These are phyloP conservation scores for Paedocypris sp. DNA, from an alignment of 2,113 vertebrate species.

Conservation along the genomic window DNA sequence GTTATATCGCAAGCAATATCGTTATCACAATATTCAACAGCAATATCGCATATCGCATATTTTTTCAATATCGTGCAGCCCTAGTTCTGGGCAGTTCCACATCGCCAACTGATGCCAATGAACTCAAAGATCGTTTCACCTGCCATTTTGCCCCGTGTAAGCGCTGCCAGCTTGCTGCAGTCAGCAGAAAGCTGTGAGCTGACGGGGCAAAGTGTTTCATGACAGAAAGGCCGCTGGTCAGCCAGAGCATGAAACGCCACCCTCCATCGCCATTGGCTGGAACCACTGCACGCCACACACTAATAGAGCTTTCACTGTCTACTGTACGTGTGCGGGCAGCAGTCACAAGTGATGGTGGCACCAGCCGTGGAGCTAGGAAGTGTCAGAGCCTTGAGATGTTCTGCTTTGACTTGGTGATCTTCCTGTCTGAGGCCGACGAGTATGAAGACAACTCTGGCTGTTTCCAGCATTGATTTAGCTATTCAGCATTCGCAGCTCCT, in stretches of 20 bases:
- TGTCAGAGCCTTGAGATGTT: neutral
- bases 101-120: slow-evolving; percentile 2
- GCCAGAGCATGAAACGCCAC: slow-evolving; percentile 2
- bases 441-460: neutral
- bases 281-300: slow-evolving; percentile 2
- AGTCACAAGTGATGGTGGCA: neutral
- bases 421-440: neutral
- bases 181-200: slow-evolving; percentile 52
- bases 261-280: neutral
- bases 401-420: slow-evolving; percentile 10
- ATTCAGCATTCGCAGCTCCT: neutral
- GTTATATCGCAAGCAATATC: no score
- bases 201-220: slow-evolving; percentile 47
- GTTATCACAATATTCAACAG: no score
- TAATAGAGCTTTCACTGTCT: neutral
- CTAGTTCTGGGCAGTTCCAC: no score
- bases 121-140: slow-evolving; percentile 19
- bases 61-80: no score
- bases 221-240: slow-evolving; percentile 30
- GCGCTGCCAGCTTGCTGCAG: slow-evolving; percentile 38
- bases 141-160: slow-evolving; percentile 36
- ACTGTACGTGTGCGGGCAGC: neutral
- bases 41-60: no score
- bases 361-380: neutral
- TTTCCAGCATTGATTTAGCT: neutral